Percentiles rank a stretch among this genome's conserved stretches.
Evolutionary conservation across 2,888 invertebrate genomes (phyloP).

Genomic region (Mongoloraphidia duomilia): DNA sequence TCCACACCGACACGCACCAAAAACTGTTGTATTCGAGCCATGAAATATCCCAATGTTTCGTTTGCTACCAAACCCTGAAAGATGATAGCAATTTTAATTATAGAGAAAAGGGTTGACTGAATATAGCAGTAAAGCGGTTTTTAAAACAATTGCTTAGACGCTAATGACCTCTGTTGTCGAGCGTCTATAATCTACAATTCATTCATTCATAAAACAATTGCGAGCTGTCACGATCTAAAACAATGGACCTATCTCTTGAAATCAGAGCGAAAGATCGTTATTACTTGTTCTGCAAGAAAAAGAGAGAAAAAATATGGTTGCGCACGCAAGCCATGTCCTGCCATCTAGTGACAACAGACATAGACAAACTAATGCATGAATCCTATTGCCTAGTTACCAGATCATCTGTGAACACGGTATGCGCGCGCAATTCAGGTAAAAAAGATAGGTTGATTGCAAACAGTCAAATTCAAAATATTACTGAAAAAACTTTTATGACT

Average conservation of each 20-base stretch:
- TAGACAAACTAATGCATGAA: too few species aligned
- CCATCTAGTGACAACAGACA: neutral
- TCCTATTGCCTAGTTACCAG: neutral
- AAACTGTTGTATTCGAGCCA: constrained; percentile 88
- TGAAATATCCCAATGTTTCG: constrained; percentile 94
- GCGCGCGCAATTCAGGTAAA: neutral
- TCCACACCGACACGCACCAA: constrained; percentile 80
- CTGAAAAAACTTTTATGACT: constrained; percentile 14
- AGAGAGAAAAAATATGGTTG: too few species aligned
- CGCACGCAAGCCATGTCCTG: neutral
- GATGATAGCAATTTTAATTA: neutral
- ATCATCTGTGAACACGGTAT: too few species aligned
- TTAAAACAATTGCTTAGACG: neutral
- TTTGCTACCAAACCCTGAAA: constrained; percentile 75
- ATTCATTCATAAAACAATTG: constrained; percentile 3
- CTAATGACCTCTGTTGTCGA: too few species aligned
- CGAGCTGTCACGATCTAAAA: neutral
- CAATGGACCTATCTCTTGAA: too few species aligned
- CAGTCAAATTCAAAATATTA: neutral
- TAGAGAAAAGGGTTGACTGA: too few species aligned
- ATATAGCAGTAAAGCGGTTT: too few species aligned
- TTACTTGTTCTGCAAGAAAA: too few species aligned
- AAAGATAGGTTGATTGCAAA: neutral
- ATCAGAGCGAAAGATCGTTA: too few species aligned
- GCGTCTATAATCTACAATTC: too few species aligned